These are phyloP conservation scores for Sinosuthora webbiana DNA, from an alignment of 2,113 vertebrate species.

Conservation along the genomic window DNA sequence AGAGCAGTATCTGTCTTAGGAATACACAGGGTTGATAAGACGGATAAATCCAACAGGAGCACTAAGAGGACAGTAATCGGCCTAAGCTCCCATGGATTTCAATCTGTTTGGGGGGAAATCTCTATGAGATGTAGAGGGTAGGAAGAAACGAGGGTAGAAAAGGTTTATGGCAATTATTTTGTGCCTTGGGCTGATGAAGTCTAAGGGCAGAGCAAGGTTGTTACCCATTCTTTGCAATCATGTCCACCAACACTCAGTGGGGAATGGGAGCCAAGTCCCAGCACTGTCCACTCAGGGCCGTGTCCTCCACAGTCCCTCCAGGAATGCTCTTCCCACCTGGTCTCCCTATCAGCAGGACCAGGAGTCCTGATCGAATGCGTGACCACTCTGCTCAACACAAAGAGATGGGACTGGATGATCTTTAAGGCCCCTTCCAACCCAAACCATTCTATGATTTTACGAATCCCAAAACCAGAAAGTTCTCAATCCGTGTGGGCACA, in stretches of 20 bases:
- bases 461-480: neutral
- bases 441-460: neutral
- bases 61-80: neutral
- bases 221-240: neutral
- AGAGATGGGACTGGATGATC: neutral
- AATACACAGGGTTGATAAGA: neutral
- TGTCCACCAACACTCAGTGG: accelerated
- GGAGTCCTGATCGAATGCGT: neutral
- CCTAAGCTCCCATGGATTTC: neutral
- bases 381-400: too few species aligned
- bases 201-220: neutral
- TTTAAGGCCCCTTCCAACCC: neutral
- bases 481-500: neutral
- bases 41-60: neutral
- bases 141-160: neutral
- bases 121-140: neutral
- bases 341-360: neutral
- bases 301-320: accelerated
- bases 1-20: conserved; percentile 2
- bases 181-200: neutral
- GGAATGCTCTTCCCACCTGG: neutral
- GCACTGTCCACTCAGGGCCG: accelerated
- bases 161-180: neutral
- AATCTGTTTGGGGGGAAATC: neutral
- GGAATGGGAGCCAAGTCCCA: neutral